Percentiles rank a stretch among this genome's conserved stretches.
These are phyloP conservation scores for Drosophila paracracens DNA, from an alignment of 2,888 invertebrate species.

Conservation along the genomic window DNA sequence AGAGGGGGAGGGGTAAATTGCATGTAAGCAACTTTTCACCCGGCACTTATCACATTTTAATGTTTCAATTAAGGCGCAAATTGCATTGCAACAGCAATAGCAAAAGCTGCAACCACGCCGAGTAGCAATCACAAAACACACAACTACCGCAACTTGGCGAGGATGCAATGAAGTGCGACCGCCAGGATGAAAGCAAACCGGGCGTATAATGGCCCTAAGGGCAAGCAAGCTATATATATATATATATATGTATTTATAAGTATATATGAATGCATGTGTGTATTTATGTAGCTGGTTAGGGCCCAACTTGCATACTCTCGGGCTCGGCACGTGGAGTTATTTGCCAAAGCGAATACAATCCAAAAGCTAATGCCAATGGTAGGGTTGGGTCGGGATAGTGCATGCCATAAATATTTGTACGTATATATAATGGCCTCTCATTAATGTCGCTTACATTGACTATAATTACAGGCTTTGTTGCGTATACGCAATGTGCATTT, in stretches of 20 bases:
- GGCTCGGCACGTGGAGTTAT: slow-evolving; percentile 56
- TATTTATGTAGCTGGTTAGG: background rate
- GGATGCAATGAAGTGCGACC: slow-evolving; percentile 71
- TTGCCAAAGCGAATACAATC: slow-evolving; percentile 5
- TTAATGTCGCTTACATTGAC: slow-evolving; percentile 42
- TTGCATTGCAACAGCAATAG: slow-evolving; percentile 66
- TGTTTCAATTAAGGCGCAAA: slow-evolving; percentile 83
- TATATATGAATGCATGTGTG: background rate
- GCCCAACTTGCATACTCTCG: slow-evolving; percentile 18
- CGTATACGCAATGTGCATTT: slow-evolving; percentile 59
- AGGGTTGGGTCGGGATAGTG: slow-evolving; percentile 10
- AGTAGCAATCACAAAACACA: slow-evolving; percentile 42
- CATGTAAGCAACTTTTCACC: slow-evolving; percentile 69
- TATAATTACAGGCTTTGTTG: slow-evolving; percentile 34
- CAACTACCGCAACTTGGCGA: slow-evolving; percentile 62
- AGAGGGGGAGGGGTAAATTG: slow-evolving; percentile 34
- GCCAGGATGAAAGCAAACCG: slow-evolving; percentile 46
- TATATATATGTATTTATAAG: background rate
- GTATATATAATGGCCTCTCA: slow-evolving; percentile 7
- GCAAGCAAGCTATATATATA: background rate
- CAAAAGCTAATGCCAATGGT: background rate
- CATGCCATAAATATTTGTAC: too few relatives aligned
- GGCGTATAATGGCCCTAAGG: slow-evolving; percentile 43
- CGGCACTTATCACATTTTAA: slow-evolving; percentile 84
- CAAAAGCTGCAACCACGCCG: slow-evolving; percentile 28